Evolutionary conservation across 2,797 vertebrate genomes (phyloP).

Genomic region (Mallotus villosus): DNA sequence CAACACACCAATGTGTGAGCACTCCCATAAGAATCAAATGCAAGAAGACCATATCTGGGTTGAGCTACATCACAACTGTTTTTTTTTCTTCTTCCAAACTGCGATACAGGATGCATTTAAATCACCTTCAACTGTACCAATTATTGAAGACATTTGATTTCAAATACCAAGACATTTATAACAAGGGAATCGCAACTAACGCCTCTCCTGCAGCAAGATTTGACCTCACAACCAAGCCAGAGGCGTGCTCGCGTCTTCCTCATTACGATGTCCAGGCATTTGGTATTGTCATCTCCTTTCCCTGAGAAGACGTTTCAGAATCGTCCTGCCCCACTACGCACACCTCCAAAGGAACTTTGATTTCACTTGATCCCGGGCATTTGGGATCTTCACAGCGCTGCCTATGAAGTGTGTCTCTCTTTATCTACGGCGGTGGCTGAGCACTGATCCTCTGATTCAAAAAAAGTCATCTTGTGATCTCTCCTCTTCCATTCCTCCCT

Average conservation of each 20-base stretch:
- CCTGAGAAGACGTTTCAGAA: too few relatives aligned
- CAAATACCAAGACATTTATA: neutral
- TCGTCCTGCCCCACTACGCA: neutral
- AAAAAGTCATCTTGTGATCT: too few relatives aligned
- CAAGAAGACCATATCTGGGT: too few relatives aligned
- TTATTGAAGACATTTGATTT: neutral
- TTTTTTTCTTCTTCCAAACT: too few relatives aligned
- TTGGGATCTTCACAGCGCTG: neutral
- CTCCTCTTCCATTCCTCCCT: neutral
- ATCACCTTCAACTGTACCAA: too few relatives aligned
- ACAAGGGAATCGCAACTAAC: neutral
- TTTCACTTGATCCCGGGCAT: neutral
- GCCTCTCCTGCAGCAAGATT: neutral
- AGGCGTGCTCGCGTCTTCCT: neutral
- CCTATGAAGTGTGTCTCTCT: constrained; percentile 5
- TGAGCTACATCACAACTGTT: too few relatives aligned
- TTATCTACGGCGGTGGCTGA: neutral
- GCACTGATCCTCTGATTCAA: neutral
- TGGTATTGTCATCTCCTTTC: neutral
- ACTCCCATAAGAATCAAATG: too few relatives aligned
- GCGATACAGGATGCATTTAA: too few relatives aligned
- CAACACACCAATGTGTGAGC: too few relatives aligned
- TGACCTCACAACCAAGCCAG: neutral
- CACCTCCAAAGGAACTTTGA: constrained; percentile 3
- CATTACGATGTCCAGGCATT: neutral